Evolutionary conservation across 1,140 invertebrate genomes (phyloP).

Genomic region (Nymphalis io): DNA sequence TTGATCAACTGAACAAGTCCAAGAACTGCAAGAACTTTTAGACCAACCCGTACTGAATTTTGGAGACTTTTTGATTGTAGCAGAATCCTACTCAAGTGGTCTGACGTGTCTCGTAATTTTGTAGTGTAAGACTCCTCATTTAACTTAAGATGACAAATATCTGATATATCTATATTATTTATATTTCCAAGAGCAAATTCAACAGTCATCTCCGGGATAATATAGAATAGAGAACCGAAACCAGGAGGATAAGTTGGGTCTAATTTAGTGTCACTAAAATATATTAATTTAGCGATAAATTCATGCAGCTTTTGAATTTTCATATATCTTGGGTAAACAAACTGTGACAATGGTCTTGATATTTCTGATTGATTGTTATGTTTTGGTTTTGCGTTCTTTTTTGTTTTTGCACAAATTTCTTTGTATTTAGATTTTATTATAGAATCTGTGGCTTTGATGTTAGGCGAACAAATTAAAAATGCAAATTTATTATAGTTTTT

Average conservation of each 20-base stretch:
- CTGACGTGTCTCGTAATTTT: constrained; percentile 58
- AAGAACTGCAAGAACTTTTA: constrained; percentile 60
- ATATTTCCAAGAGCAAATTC: constrained; percentile 62
- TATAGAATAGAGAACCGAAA: constrained; percentile 53
- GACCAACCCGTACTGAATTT: constrained; percentile 50
- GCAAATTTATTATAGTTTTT: constrained; percentile 48
- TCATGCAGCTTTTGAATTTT: constrained; percentile 73
- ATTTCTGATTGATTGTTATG: constrained; percentile 31
- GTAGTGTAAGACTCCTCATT: constrained; percentile 42
- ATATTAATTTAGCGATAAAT: constrained; percentile 53
- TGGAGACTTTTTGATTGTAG: constrained; percentile 55
- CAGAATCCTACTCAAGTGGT: constrained; percentile 48
- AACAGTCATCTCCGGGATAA: constrained; percentile 66
- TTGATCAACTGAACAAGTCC: constrained; percentile 65
- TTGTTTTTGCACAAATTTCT: constrained; percentile 55
- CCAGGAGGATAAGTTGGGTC: constrained; percentile 46
- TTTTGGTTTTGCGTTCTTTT: constrained; percentile 39
- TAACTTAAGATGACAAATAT: constrained; percentile 49
- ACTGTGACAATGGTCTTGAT: constrained; percentile 43
- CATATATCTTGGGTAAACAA: constrained; percentile 62
- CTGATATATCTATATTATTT: constrained; percentile 45
- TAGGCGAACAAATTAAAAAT: constrained; percentile 58
- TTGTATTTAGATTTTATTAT: constrained; percentile 60
- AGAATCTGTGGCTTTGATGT: constrained; percentile 55
- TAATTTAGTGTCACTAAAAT: constrained; percentile 49